Evolutionary conservation across 1,140 invertebrate genomes (phyloP).

Genomic region (Plodia interpunctella): DNA sequence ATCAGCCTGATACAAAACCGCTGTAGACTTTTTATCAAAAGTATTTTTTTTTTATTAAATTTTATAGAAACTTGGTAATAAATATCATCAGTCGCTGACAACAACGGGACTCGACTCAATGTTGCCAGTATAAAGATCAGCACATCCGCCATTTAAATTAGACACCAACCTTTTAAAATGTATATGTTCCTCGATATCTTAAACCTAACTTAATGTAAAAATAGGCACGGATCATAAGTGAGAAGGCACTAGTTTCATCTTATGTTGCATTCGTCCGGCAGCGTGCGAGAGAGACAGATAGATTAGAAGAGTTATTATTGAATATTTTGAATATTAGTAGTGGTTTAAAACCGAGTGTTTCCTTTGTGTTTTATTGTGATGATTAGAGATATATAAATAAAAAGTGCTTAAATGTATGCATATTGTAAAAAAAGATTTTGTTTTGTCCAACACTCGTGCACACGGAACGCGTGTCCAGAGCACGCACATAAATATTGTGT

Average conservation of each 20-base stretch:
- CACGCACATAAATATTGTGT: too few species aligned
- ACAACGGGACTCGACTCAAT: neutral
- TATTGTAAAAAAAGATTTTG: too few species aligned
- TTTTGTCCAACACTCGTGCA: too few species aligned
- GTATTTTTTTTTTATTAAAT: too few species aligned
- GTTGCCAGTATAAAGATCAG: neutral
- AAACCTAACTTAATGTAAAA: conserved; percentile 15
- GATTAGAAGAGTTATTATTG: conserved; percentile 12
- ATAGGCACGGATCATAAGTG: conserved; percentile 46
- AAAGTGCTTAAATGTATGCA: neutral
- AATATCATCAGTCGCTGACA: neutral
- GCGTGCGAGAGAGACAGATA: conserved; percentile 33
- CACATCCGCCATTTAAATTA: conserved; percentile 2
- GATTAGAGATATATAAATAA: neutral
- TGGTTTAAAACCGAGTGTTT: neutral
- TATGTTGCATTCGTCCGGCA: conserved; percentile 30
- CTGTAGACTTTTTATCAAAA: too few species aligned
- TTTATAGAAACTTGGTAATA: neutral
- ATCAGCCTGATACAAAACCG: too few species aligned
- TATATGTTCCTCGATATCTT: neutral
- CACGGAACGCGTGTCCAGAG: too few species aligned
- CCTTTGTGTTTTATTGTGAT: neutral
- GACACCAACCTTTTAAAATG: conserved; percentile 14
- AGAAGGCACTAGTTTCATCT: conserved; percentile 36
- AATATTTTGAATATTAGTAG: neutral